Conservation (phyloP, 2,797 vertebrate genomes). For the Astyanax mexicanus region DNA sequence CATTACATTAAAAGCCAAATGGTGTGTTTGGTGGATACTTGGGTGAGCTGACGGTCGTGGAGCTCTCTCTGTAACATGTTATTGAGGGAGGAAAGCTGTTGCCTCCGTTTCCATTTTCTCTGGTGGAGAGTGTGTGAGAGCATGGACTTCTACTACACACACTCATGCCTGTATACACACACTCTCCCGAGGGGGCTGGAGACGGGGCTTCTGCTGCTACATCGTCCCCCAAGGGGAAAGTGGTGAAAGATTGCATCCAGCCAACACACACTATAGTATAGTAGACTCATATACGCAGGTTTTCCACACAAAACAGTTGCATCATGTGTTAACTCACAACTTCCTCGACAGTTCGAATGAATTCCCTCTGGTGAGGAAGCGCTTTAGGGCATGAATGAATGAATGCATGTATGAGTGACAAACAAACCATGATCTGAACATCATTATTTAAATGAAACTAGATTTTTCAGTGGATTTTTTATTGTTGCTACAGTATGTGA, state of each 20-base stretch:
- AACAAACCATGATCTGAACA: no score
- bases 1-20: neutral
- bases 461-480: no score
- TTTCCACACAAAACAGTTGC: conserved; percentile 23
- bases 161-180: conserved; percentile 23
- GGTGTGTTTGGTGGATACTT: neutral
- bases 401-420: neutral
- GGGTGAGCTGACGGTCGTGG: neutral
- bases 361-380: neutral
- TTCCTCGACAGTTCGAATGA: neutral
- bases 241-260: conserved; percentile 5
- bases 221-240: conserved; percentile 11
- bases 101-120: conserved; percentile 30
- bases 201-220: conserved; percentile 16
- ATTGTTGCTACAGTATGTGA: no score
- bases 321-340: neutral
- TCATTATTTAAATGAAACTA: no score
- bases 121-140: conserved; percentile 14
- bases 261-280: neutral
- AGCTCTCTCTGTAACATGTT: conserved; percentile 27
- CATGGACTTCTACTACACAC: conserved; percentile 8
- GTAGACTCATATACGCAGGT: conserved; percentile 23
- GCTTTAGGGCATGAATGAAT: neutral
- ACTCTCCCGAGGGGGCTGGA: conserved; percentile 35
- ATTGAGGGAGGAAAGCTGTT: conserved; percentile 23